Percentiles rank a stretch among this genome's conserved stretches.
Conservation (phyloP, 2,888 invertebrate species). For the Diarsia dahlii region DNA sequence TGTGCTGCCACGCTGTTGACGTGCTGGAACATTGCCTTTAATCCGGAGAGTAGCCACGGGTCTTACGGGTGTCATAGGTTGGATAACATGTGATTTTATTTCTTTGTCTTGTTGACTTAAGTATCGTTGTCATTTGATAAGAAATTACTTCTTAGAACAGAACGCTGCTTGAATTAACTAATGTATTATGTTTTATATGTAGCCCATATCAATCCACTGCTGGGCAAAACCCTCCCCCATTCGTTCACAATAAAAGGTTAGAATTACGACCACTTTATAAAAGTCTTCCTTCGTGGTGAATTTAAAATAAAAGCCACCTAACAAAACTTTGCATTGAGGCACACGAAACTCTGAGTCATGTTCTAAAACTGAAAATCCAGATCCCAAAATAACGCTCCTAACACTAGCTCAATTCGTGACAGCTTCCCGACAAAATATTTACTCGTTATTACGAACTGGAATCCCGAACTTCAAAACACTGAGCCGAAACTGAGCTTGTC, state of each 20-base stretch:
- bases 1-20: conserved; percentile 27
- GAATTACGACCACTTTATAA: background rate
- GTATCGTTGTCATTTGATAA: background rate
- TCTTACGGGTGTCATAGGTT: background rate
- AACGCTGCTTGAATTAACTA: background rate
- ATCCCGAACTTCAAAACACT: conserved; percentile 61
- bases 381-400: conserved; percentile 41
- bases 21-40: conserved; percentile 14
- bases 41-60: background rate
- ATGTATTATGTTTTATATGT: no score
- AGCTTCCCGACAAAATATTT: conserved; percentile 61
- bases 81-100: background rate
- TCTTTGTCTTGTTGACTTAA: background rate
- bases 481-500: conserved; percentile 67
- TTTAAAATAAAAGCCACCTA: background rate
- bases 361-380: conserved; percentile 44
- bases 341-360: conserved; percentile 9
- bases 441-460: conserved; percentile 62
- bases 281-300: background rate
- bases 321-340: background rate
- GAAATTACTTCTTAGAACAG: background rate
- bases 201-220: no score
- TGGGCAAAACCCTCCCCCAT: no score
- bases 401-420: conserved; percentile 46
- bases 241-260: background rate